Evolutionary conservation across 2,113 vertebrate genomes (phyloP), one percentile per base, ranked within the genome.

Genomic region (Pseudorhombus dupliciocellatus): DNA sequence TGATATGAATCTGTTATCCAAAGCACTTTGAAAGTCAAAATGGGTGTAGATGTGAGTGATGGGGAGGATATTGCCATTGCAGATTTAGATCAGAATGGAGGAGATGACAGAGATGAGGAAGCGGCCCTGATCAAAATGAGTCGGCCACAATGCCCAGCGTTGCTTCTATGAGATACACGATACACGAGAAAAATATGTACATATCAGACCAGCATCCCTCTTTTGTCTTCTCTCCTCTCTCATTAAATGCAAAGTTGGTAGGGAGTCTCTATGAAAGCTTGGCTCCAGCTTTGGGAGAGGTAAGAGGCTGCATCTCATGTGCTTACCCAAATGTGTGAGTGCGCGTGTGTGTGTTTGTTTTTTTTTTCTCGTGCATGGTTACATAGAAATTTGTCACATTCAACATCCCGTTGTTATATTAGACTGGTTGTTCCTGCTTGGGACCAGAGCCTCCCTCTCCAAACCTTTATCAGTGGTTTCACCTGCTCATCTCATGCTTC

Each of bases 241-340:
- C 81, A 87, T 81, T 84, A 87, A 88, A 89, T 87, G 87, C 91
- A 86, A 92, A 93, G 92, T 91, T 93, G 91, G 76, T 93, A 89
- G 90, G 92, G 75, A 89, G 70, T 79, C 88, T 92, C 81, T 89
- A 86, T 92, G 91, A 92, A 84, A n/a, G 46, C 46, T 75, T 93
- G 91, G 89, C 89, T 89, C 75, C 83, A 73, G 70, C 84, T 86
- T 86, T 92, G 86, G 89, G 87, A 69, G 87, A 93, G 93, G 93
- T 94, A 93, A 94, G 93, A 87, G 70, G 82, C 80, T 86, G 81
- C 76, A 81, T 87, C 73, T 51, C 83, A 75, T 79, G 51, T 84
- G 87, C 79, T 73, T 81, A 67, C 52, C 53, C 60, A 24, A 28
- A 71, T 65, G 44, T 62, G 51, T 42, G 42, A 22, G 50, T 52